phyloP scores from a whole-genome alignment of 2,113 vertebrate genomes.

The Macrotis lagotis region DNA sequence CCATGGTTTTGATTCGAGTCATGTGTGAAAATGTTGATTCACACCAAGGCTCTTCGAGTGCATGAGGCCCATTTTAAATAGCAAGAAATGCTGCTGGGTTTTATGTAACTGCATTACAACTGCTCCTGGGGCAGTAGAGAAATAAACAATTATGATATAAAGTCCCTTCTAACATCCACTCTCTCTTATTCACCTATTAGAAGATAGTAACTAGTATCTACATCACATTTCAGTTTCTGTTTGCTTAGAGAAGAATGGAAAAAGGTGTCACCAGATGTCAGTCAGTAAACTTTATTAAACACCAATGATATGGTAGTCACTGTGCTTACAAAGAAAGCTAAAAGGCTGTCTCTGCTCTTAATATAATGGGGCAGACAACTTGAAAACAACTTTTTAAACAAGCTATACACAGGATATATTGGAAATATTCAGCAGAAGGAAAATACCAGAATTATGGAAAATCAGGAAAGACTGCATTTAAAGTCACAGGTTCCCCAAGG shows the following conservation, averaged over 20 bases:
- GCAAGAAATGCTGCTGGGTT: not conserved
- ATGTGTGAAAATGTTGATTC: slow-evolving; percentile 3
- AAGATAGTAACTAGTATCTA: not conserved
- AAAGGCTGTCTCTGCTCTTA: not conserved
- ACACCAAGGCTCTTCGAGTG: not conserved
- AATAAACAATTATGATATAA: not conserved
- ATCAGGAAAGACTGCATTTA: not conserved
- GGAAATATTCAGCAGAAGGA: not conserved
- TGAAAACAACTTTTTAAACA: not conserved
- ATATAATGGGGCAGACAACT: not conserved
- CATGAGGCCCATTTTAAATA: not conserved
- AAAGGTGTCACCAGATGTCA: not conserved
- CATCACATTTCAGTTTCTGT: not conserved
- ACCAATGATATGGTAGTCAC: not conserved
- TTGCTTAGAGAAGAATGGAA: not conserved
- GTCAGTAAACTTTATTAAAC: not conserved
- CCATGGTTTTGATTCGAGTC: not conserved
- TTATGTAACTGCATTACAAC: not conserved
- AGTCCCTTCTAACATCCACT: not conserved
- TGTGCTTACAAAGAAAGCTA: not conserved
- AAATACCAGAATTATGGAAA: not conserved
- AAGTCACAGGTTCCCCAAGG: not conserved
- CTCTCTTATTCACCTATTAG: not conserved
- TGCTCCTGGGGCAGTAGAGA: not conserved
- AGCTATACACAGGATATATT: not conserved